Evolutionary conservation across 2,888 invertebrate genomes (phyloP).

Genomic region (Pinctada fucata): DNA sequence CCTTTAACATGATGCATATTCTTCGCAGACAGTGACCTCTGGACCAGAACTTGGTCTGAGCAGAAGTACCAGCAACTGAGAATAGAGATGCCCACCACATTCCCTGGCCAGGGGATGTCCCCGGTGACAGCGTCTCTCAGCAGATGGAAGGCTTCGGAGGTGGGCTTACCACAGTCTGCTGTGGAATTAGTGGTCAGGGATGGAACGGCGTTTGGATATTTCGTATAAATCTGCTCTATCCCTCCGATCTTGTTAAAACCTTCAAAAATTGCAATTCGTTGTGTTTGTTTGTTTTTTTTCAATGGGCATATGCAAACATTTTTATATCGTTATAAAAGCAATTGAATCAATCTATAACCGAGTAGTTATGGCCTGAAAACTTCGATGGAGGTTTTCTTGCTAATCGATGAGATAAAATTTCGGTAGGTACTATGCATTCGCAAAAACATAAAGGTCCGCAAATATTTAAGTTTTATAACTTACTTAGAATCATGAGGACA

Average conservation of each 20-base stretch:
- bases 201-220: constrained; percentile 56
- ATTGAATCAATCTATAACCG: no score
- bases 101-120: constrained; percentile 68
- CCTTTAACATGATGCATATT: constrained; percentile 79
- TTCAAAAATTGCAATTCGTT: constrained; percentile 20
- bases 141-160: constrained; percentile 63
- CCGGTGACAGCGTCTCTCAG: constrained; percentile 54
- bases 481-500: constrained; percentile 69
- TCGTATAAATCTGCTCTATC: constrained; percentile 56
- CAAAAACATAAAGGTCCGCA: no score
- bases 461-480: constrained; percentile 28
- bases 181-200: constrained; percentile 45
- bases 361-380: no score
- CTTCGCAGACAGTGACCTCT: constrained; percentile 77
- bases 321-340: no score
- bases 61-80: constrained; percentile 68
- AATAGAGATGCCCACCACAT: constrained; percentile 64
- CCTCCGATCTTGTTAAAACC: constrained; percentile 66
- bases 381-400: no score
- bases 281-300: no score
- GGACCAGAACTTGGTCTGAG: constrained; percentile 76
- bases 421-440: no score
- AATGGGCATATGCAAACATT: no score
- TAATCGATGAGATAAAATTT: no score
- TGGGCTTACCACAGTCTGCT: constrained; percentile 58